Evolutionary conservation across 2,113 vertebrate genomes (phyloP), one percentile per base, ranked within the genome.

Genomic region (Edolisoma coerulescens): DNA sequence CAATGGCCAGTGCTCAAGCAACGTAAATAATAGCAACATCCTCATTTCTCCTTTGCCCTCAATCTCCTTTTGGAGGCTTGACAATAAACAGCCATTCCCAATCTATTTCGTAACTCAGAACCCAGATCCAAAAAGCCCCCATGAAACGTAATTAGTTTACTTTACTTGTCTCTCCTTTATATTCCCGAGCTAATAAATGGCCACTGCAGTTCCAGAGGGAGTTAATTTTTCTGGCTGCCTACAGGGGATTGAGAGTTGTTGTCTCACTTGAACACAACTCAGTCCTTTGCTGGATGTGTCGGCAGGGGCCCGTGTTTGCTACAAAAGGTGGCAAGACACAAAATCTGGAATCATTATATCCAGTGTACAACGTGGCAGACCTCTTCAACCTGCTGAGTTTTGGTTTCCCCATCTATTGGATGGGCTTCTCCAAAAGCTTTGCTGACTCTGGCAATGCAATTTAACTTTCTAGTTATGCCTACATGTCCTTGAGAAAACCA

Each of bases 11-110:
- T 42, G 60, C 90, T 86, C 79, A 59, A 81, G 71, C 44, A 41
- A 80, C 0, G 0, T 94, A 93, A 93, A 93, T 90, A 93, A 93
- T 4, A 86, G 79, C 82, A 86, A 68, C 83, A 93, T 95, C 79
- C 75, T 94, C 60, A 32, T 68, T 88, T 93, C 90, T 97, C 76
- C 87, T 96, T 94, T 93, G 75, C 75, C 79, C 82, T 95, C 85
- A 61, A 95, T 91, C 89, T 94, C 57, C 57, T 60, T 89, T 90
- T 81, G 88, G 90, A 90, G 54, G 28, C 53, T 75, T 89, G 68
- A 88, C 90, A 93, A 68, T 78, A 71, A 93, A 63, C 60, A 79
- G 57, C 67, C 56, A 59, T 82, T 85, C 87, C 65, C 39, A 52
- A 56, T 81, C 56, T 90, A 42, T 92, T 93, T 92, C 69, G 60